Conservation (phyloP, 1,140 invertebrate genomes). For the Bombus terrestris region DNA sequence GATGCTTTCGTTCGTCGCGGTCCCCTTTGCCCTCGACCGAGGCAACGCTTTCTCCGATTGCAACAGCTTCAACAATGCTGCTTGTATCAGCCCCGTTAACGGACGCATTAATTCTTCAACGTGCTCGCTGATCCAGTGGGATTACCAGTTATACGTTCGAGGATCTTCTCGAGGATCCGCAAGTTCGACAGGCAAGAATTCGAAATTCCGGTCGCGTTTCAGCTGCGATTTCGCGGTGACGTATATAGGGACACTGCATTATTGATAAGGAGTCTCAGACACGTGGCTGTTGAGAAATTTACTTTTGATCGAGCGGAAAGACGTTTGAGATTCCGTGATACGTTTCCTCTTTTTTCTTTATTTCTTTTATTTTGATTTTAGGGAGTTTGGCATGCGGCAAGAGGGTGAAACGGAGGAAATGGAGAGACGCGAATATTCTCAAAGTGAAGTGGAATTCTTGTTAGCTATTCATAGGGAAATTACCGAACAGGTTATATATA, state of each 20-base stretch:
- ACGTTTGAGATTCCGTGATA: too few relatives aligned
- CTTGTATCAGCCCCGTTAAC: background rate
- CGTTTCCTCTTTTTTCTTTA: background rate
- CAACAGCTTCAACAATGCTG: background rate
- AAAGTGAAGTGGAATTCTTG: background rate
- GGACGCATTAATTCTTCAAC: slow-evolving; percentile 21
- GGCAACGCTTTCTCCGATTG: background rate
- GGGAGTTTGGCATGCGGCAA: accelerated
- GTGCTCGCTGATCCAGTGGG: background rate
- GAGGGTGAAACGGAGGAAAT: background rate
- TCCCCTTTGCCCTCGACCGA: background rate
- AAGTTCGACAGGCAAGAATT: background rate
- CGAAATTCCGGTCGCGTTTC: background rate
- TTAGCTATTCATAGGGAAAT: background rate
- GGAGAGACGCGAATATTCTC: background rate
- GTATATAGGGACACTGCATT: too few relatives aligned
- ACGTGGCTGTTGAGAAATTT: too few relatives aligned
- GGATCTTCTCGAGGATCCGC: background rate
- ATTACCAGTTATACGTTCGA: background rate
- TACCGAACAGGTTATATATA: background rate
- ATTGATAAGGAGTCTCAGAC: too few relatives aligned
- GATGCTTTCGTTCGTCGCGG: slow-evolving; percentile 5
- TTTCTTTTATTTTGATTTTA: background rate
- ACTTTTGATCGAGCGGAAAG: too few relatives aligned
- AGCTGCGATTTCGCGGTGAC: background rate